Evolutionary conservation across 2,797 vertebrate species (phyloP).

Genomic region (Neostethus bicornis): DNA sequence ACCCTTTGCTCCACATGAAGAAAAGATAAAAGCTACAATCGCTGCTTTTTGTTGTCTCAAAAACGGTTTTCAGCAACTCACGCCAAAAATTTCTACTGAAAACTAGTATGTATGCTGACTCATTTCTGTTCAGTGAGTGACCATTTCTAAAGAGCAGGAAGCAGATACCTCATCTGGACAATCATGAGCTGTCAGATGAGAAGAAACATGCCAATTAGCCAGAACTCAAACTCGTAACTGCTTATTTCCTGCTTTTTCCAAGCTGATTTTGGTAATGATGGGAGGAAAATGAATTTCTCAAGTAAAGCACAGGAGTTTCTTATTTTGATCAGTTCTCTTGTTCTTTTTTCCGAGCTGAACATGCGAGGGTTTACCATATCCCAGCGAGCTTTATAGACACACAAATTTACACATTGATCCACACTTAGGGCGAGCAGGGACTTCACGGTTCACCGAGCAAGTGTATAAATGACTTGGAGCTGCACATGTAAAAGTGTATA

Average conservation of each 20-base stretch:
- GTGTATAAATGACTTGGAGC: conserved; percentile 54
- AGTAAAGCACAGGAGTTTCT: conserved; percentile 1
- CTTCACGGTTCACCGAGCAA: conserved; percentile 50
- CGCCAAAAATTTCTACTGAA: conserved; percentile 33
- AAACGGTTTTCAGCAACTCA: conserved; percentile 27
- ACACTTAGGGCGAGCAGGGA: conserved; percentile 29
- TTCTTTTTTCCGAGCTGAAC: conserved; percentile 2
- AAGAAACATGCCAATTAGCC: conserved; percentile 37
- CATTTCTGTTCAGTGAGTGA: background rate
- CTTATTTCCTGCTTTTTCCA: conserved; percentile 6
- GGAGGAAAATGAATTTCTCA: conserved; percentile 15
- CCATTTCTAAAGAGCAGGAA: background rate
- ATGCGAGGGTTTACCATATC: conserved; percentile 23
- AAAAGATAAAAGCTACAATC: background rate
- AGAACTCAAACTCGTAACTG: background rate
- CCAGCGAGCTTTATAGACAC: background rate
- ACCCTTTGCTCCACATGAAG: conserved; percentile 10
- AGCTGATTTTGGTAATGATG: conserved; percentile 1
- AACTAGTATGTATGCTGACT: conserved; percentile 4
- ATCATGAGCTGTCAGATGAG: conserved; percentile 27
- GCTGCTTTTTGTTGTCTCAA: conserved; percentile 7
- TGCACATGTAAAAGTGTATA: conserved; percentile 25
- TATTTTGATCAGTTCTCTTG: conserved; percentile 6
- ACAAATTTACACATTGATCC: conserved; percentile 8
- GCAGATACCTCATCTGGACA: conserved; percentile 6